A percentile compares a stretch with the other conserved stretches of the same genome.
phyloP scores from a whole-genome alignment of 2,797 vertebrate genomes.

The Capromys pilorides region DNA sequence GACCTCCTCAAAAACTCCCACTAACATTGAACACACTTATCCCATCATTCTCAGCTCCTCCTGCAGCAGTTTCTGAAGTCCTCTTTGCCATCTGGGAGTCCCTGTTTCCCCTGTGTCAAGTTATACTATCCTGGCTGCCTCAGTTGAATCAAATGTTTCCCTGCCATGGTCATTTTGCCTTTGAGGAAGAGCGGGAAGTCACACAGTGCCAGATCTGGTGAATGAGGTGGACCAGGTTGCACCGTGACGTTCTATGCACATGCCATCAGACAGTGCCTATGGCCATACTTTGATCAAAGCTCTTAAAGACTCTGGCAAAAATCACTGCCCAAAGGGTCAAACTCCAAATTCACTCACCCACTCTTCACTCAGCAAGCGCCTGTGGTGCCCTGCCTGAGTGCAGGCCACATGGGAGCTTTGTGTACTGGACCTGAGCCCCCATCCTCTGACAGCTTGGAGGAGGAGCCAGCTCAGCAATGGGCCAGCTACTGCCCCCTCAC shows the following conservation, averaged over 20 bases:
- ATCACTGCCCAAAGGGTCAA: background rate
- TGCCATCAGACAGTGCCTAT: background rate
- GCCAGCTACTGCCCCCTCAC: background rate
- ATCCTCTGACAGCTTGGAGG: background rate
- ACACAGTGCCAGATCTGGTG: background rate
- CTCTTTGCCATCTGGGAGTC: background rate
- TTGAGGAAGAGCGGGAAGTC: background rate
- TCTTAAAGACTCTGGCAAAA: background rate
- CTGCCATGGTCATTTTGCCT: background rate
- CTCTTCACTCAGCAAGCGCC: background rate
- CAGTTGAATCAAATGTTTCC: background rate
- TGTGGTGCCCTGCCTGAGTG: rapidly evolving
- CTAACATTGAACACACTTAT: background rate
- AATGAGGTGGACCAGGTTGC: background rate
- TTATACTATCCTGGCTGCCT: background rate
- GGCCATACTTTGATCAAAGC: background rate
- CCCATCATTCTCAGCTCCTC: background rate
- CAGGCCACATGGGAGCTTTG: background rate
- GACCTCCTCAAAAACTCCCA: background rate
- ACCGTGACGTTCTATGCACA: background rate
- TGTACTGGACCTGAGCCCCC: background rate
- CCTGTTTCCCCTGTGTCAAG: background rate
- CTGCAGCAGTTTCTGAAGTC: background rate
- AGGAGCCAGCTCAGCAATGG: background rate
- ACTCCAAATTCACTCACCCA: rapidly evolving